These are phyloP conservation scores for Meloidogyne hapla DNA, from an alignment of 1,140 invertebrate genomes.

Conservation along the genomic window DNA sequence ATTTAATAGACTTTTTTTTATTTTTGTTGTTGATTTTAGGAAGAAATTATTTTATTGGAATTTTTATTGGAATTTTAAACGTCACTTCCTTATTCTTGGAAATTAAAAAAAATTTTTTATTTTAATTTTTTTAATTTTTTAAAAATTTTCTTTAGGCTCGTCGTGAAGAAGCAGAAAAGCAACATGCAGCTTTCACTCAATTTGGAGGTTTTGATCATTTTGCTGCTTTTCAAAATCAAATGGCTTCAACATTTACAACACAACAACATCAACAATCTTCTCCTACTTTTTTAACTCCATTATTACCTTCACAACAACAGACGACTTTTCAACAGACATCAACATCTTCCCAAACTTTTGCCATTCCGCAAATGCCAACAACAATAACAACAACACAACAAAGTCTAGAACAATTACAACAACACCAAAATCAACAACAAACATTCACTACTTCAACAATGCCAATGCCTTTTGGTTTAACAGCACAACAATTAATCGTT, in stretches of 20 bases:
- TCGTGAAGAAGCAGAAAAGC: conserved; percentile 34
- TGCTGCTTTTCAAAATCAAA: background rate
- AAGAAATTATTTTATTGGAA: background rate
- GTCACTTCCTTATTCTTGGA: background rate
- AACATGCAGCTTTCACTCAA: conserved; percentile 15
- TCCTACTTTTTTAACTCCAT: background rate
- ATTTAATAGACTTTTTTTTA: background rate
- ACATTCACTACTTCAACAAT: background rate
- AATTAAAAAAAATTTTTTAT: too few relatives aligned
- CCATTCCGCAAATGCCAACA: background rate
- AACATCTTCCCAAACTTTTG: too few relatives aligned
- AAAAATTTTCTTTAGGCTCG: conserved; percentile 10
- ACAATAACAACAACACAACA: background rate
- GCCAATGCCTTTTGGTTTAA: background rate
- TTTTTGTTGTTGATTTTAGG: background rate
- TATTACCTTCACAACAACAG: background rate
- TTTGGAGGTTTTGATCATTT: conserved; percentile 7
- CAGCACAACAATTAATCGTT: background rate
- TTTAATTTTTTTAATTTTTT: too few relatives aligned
- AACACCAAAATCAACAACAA: background rate
- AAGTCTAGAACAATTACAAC: background rate
- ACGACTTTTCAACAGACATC: background rate
- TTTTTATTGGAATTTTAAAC: background rate
- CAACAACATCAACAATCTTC: background rate
- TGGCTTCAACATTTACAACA: background rate